Evolutionary conservation across 1,140 invertebrate genomes (phyloP), one percentile per base, ranked within the genome.

Genomic region (Stegodyphus dumicola): DNA sequence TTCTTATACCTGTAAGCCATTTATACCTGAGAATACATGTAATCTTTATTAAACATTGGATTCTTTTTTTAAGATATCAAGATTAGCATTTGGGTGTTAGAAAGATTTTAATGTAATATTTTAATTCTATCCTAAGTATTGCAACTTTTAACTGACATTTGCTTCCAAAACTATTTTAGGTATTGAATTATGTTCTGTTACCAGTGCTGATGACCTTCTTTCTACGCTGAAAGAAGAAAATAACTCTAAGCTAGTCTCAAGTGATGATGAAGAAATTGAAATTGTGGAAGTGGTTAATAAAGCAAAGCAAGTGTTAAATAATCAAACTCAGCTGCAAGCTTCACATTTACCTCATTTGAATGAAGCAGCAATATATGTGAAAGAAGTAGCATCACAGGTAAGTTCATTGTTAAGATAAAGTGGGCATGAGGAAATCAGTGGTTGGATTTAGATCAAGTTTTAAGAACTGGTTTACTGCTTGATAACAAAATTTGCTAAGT

Each of bases 291-390:
- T 17, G 88, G 87, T 7, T 87, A 89, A 84, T 76, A 88, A 9
- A 17, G 67, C 5, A 74, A 65, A 13, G 17, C 7, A 9, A 9
- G 2, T 7, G 48, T 54, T 66, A 54, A 56, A 18, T 18, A 79
- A 88, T 51, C 83, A 89, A 17, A 85, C 88, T n/a, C 88, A 89
- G 49, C 89, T 48, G 7, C 51, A 64, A n/a, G n/a, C 53, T 18
- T 64, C 17, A 18, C 51, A 54, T 56, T 18, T 87, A 53, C 65
- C 85, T 4, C n/a, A 73, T 75, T 66, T 76, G n/a, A 54, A 64
- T 53, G 78, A 67, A 74, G 56, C 74, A 56, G 53, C 66, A 18
- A 52, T 65, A 69, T 86, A 73, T 73, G 64, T 78, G 9, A 86
- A 79, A 74, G 71, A 79, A 73, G 17, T 52, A 33, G 60, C 85